These are phyloP conservation scores for Strigamia crassipes DNA, from an alignment of 2,888 invertebrate genomes.

Conservation along the genomic window DNA sequence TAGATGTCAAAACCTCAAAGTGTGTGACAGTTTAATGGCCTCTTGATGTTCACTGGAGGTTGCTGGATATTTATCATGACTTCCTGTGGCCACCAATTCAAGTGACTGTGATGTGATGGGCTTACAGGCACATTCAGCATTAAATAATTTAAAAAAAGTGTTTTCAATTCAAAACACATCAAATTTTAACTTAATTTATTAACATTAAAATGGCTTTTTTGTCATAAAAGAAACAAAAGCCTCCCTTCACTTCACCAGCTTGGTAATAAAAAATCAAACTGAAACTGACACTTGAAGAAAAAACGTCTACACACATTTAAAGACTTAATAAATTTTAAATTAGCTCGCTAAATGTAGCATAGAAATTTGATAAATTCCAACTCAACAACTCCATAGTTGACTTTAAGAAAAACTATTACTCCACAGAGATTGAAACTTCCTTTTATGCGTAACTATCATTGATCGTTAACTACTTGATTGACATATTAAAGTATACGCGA, in stretches of 20 bases:
- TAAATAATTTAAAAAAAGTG: too few species aligned
- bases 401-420: too few species aligned
- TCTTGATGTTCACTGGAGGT: not conserved
- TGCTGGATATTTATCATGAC: not conserved
- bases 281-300: not conserved
- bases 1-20: not conserved
- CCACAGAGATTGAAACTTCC: too few species aligned
- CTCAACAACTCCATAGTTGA: too few species aligned
- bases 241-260: not conserved
- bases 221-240: not conserved
- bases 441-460: too few species aligned
- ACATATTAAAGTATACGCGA: too few species aligned
- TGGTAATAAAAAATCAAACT: not conserved
- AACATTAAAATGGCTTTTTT: not conserved
- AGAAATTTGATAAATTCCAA: not conserved
- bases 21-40: constrained; percentile 10
- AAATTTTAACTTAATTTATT: not conserved
- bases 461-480: too few species aligned
- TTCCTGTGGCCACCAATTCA: not conserved
- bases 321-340: not conserved
- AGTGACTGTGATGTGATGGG: too few species aligned
- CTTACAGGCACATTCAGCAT: too few species aligned
- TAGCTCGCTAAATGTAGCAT: not conserved
- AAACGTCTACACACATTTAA: not conserved
- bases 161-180: not conserved